Evolutionary conservation across 1,140 invertebrate genomes (phyloP), one percentile per base, ranked within the genome.

Genomic region (Theocolax elegans): DNA sequence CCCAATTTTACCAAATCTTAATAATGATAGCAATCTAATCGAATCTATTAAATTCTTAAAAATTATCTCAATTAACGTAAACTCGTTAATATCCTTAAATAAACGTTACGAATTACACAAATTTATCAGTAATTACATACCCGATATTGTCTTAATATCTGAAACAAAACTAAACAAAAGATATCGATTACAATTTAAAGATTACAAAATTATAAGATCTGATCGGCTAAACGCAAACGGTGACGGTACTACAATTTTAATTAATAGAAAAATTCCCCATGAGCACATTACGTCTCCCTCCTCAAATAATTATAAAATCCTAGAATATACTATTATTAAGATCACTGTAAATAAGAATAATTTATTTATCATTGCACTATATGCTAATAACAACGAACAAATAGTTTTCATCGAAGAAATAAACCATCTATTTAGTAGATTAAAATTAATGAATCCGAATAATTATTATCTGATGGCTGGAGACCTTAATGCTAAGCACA

Each of bases 381-480:
- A 78, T 48, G 72, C 72, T 0, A 70, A 66, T 0, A 72, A 53
- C 4, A 62, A 71, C 10, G 71, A n/a, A 1, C 58, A 63, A 40
- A 63, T 35, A 17, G 21, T 48, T 9, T 76, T 76, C 19, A 70
- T 56, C 10, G 62, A 58, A 1, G 71, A 78, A 49, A 21, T 75
- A 27, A 17, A 73, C 15, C 10, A 58, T 49, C 64, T 76, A 25
- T 77, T 74, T 44, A 1, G 31, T 13, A 58, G 65, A 21, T 29
- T 76, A n/a, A 67, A 75, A 2, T 21, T 76, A 0, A 10, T 48
- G 13, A 0, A 44, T 13, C 6, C 40, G 1, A 62, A 72, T 3
- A 75, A 75, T 29, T 72, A 46, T n/a, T 79, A 68, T 51, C 46
- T 76, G 21, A 6, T 78, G 3, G 74, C 75, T 9, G 73, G 78